A percentile compares a stretch with the other conserved stretches of the same genome.
Evolutionary conservation across 2,797 vertebrate species (phyloP).

Genomic region (Acrossocheilus fasciatus): DNA sequence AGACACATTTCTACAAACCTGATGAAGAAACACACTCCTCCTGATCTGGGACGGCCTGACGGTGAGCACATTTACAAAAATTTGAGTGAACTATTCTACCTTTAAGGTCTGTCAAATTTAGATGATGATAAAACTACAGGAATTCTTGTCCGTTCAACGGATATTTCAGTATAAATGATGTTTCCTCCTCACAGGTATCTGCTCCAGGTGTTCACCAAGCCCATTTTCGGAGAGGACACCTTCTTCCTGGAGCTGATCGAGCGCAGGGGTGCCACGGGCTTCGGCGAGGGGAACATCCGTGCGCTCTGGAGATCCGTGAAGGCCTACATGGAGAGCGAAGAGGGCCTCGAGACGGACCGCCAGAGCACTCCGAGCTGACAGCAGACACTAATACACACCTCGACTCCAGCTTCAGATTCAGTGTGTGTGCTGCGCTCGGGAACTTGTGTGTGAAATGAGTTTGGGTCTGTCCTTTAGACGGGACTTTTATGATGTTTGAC

Average conservation of each 20-base stretch:
- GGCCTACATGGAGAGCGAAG: conserved; percentile 80
- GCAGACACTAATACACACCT: not conserved
- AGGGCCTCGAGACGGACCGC: not conserved
- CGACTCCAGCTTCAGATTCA: not conserved
- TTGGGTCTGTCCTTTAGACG: not conserved
- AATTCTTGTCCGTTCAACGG: too few species aligned
- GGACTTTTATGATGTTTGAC: not conserved
- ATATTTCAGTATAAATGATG: too few species aligned
- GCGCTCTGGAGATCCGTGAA: conserved; percentile 93
- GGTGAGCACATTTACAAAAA: too few species aligned
- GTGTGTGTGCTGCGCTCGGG: not conserved
- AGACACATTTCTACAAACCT: not conserved
- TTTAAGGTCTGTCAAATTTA: too few species aligned
- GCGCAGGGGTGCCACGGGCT: conserved; percentile 86
- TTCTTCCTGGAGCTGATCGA: conserved; percentile 96
- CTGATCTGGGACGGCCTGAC: not conserved
- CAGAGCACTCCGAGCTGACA: conserved; percentile 54
- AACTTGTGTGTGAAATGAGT: not conserved
- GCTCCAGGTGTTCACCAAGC: conserved; percentile 94
- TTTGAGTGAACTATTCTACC: too few species aligned
- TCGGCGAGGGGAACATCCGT: conserved; percentile 91
- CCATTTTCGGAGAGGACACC: conserved; percentile 89
- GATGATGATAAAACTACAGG: too few species aligned
- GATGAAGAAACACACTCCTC: too few species aligned
- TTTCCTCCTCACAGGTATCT: conserved; percentile 75